Evolutionary conservation across 1,140 invertebrate genomes (phyloP).

Genomic region (Pseudoatta argentina): DNA sequence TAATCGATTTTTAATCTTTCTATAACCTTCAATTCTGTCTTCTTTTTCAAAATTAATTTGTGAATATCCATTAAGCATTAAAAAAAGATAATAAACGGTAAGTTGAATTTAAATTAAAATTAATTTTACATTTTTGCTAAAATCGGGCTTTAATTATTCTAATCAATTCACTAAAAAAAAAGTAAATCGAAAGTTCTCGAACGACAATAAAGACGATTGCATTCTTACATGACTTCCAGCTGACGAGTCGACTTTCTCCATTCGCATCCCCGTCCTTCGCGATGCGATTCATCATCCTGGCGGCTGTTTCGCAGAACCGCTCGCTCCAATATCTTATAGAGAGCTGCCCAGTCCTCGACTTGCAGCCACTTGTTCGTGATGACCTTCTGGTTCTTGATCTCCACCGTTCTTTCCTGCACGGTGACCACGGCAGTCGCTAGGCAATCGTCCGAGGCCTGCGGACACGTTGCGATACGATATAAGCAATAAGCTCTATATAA

Average conservation of each 20-base stretch:
- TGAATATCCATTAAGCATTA: too few relatives aligned
- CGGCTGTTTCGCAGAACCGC: constrained; percentile 73
- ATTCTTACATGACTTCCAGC: constrained; percentile 76
- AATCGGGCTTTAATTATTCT: too few relatives aligned
- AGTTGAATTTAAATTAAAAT: too few relatives aligned
- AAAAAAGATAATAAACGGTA: too few relatives aligned
- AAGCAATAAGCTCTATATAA: background rate
- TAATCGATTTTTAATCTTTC: too few relatives aligned
- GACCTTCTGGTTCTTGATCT: constrained; percentile 73
- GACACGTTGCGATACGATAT: constrained; percentile 24
- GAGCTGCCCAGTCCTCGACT: constrained; percentile 76
- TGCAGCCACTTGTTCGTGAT: constrained; percentile 79
- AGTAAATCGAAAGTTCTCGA: background rate
- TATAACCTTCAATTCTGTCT: background rate
- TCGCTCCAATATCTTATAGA: constrained; percentile 75
- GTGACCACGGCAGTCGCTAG: constrained; percentile 77
- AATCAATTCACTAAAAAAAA: background rate
- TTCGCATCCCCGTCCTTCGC: constrained; percentile 55
- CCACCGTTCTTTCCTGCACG: constrained; percentile 77
- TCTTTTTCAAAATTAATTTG: too few relatives aligned
- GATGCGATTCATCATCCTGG: constrained; percentile 28
- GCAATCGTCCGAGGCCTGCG: constrained; percentile 75
- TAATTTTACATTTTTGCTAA: too few relatives aligned
- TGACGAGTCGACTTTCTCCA: constrained; percentile 75
- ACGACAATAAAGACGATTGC: background rate